Conservation (phyloP, 2,797 vertebrate species). For the Gymnopithys bicolor region DNA sequence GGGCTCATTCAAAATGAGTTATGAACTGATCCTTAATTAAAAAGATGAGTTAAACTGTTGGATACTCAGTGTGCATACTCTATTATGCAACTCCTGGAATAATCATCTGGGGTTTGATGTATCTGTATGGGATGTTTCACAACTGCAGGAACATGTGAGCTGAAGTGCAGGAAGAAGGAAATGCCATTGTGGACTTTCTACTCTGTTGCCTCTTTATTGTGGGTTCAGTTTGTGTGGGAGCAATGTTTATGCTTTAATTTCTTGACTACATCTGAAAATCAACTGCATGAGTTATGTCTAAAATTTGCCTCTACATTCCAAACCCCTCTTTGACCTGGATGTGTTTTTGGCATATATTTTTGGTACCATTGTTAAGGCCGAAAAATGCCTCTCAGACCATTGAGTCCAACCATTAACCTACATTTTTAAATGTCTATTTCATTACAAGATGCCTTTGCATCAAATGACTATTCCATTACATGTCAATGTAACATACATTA, state of each 20-base stretch:
- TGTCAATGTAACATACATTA: not conserved
- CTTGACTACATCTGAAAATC: not conserved
- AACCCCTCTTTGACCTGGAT: not conserved
- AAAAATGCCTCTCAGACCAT: not conserved
- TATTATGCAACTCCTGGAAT: not conserved
- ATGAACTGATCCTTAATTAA: not conserved
- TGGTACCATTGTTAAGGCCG: not conserved
- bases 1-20: not conserved
- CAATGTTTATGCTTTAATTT: not conserved
- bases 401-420: not conserved
- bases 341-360: not conserved
- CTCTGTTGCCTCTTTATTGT: not conserved
- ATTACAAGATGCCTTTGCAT: not conserved
- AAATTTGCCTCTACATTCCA: not conserved
- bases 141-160: not conserved
- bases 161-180: not conserved
- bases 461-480: not conserved
- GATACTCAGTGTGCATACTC: not conserved
- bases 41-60: not conserved
- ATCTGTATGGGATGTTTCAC: not conserved
- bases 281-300: not conserved
- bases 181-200: not conserved
- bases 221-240: not conserved
- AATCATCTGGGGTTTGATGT: not conserved
- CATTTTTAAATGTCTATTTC: not conserved